These are phyloP conservation scores for Xyrichtys novacula DNA, from an alignment of 2,797 vertebrate genomes.

Conservation along the genomic window DNA sequence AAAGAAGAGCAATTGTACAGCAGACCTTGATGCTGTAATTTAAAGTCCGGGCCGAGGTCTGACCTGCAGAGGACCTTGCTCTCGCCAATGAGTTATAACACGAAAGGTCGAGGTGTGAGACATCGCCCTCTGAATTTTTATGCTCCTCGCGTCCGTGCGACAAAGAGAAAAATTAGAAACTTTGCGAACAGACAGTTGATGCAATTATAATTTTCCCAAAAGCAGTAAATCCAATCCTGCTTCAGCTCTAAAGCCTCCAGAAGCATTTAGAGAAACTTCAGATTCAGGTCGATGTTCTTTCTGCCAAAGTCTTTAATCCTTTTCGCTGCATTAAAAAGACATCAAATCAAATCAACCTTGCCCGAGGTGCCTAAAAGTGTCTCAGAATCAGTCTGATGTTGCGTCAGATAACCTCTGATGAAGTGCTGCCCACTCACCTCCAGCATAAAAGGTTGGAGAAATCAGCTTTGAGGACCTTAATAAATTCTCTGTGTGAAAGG, in stretches of 20 bases:
- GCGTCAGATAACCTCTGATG: slow-evolving; percentile 41
- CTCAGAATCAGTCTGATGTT: slow-evolving; percentile 26
- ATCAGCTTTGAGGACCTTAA: not conserved
- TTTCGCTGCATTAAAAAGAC: slow-evolving; percentile 14
- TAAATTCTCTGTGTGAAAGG: not conserved
- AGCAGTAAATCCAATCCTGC: not conserved
- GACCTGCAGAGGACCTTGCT: slow-evolving; percentile 2
- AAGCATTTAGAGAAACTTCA: slow-evolving; percentile 8
- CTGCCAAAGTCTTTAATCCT: not conserved
- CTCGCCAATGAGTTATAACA: slow-evolving; percentile 1
- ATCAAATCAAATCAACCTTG: slow-evolving; percentile 31
- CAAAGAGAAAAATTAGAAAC: not conserved
- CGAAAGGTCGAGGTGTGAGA: not conserved
- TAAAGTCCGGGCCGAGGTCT: not conserved
- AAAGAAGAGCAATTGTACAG: not conserved
- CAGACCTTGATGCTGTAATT: slow-evolving; percentile 12
- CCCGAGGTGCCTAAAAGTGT: slow-evolving; percentile 23
- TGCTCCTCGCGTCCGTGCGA: not conserved
- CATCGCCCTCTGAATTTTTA: not conserved
- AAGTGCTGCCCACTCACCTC: slow-evolving; percentile 22
- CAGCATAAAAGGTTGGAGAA: slow-evolving; percentile 13
- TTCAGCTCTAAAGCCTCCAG: not conserved
- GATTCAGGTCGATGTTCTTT: not conserved
- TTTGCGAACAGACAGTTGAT: slow-evolving; percentile 3
- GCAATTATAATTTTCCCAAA: not conserved